These are phyloP conservation scores for Drosophila albomicans DNA, from an alignment of 1,140 invertebrate genomes.

Conservation along the genomic window DNA sequence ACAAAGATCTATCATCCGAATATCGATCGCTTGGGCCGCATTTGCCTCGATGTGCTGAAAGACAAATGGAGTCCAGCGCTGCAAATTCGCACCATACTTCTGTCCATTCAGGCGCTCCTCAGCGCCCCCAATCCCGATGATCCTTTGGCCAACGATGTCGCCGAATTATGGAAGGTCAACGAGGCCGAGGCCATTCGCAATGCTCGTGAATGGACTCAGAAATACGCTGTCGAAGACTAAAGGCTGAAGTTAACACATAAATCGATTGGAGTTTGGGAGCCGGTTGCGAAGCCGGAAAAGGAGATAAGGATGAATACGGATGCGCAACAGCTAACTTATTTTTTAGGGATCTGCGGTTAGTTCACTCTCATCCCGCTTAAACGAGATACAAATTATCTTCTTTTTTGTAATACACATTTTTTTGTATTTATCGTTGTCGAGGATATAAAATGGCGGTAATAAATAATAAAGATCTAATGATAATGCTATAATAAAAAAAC, in stretches of 20 bases:
- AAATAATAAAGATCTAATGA: slow-evolving; percentile 44
- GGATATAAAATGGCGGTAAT: slow-evolving; percentile 32
- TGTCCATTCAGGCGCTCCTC: slow-evolving; percentile 97
- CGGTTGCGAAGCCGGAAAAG: not conserved
- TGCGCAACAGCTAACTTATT: slow-evolving; percentile 12
- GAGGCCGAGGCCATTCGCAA: slow-evolving; percentile 94
- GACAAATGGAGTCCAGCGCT: slow-evolving; percentile 98
- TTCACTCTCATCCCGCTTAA: slow-evolving; percentile 16
- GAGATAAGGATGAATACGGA: not conserved
- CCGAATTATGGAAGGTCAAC: slow-evolving; percentile 96
- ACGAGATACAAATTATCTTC: slow-evolving; percentile 86
- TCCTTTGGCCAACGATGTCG: slow-evolving; percentile 97
- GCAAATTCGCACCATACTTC: slow-evolving; percentile 97
- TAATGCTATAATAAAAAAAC: slow-evolving; percentile 51
- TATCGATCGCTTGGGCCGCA: slow-evolving; percentile 90
- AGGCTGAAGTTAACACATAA: slow-evolving; percentile 3
- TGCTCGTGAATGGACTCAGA: slow-evolving; percentile 96
- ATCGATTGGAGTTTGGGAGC: slow-evolving; percentile 10
- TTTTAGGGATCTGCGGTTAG: slow-evolving; percentile 1
- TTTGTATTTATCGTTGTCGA: slow-evolving; percentile 49
- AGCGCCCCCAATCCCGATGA: slow-evolving; percentile 99
- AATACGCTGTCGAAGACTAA: slow-evolving; percentile 88
- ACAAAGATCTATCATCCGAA: slow-evolving; percentile 94
- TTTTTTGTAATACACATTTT: slow-evolving; percentile 46
- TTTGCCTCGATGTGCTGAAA: slow-evolving; percentile 91